Conservation (phyloP, 2,888 invertebrate genomes). For the Melanophora roralis region DNA sequence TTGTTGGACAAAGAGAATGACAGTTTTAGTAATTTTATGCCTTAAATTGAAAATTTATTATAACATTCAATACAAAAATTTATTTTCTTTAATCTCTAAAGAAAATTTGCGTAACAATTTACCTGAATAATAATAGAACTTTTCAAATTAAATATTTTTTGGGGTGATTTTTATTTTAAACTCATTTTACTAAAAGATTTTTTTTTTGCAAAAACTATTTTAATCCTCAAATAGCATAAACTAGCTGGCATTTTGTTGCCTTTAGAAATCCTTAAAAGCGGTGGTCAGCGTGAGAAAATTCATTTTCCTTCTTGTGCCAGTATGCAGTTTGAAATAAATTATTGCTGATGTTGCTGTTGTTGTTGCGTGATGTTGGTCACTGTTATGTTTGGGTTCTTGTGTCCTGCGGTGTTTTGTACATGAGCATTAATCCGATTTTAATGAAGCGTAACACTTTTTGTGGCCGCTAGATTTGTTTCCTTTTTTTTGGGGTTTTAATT, state of each 20-base stretch:
- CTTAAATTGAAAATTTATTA: constrained; percentile 55
- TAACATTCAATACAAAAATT: not conserved
- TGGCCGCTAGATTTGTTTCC: constrained; percentile 68
- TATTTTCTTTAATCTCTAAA: constrained; percentile 18
- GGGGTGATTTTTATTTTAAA: constrained; percentile 57
- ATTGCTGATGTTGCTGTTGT: constrained; percentile 16
- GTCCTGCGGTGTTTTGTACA: constrained; percentile 57
- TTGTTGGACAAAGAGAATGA: constrained; percentile 8
- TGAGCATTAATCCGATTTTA: constrained; percentile 75
- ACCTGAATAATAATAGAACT: constrained; percentile 37
- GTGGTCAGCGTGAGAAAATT: constrained; percentile 72
- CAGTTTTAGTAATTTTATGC: constrained; percentile 58
- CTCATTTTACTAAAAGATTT: constrained; percentile 50
- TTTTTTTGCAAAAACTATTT: constrained; percentile 66
- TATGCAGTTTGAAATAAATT: not conserved
- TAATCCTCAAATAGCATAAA: not conserved
- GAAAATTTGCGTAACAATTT: constrained; percentile 54
- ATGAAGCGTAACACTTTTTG: constrained; percentile 76
- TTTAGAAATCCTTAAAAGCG: constrained; percentile 25
- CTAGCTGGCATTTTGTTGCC: constrained; percentile 43
- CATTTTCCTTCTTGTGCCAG: not conserved
- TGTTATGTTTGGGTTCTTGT: constrained; percentile 51
- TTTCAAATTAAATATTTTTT: constrained; percentile 23
- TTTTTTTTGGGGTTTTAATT: constrained; percentile 24
- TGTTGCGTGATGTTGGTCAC: constrained; percentile 38